phyloP scores from a whole-genome alignment of 2,113 vertebrate species.

The Bos taurus region ARS-UCD2.0 NC_037349.1:28732501-28733000 shows the following conservation, averaged over 20 bases:
- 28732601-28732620: background rate
- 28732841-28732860: background rate
- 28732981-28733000: background rate
- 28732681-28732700: background rate
- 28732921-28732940: background rate
- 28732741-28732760: background rate
- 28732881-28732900: background rate
- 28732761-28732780: background rate
- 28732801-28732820: background rate
- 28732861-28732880: background rate
- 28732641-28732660: background rate
- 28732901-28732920: background rate
- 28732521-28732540: background rate
- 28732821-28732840: background rate
- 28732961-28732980: background rate
- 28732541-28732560: background rate
- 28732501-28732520: background rate
- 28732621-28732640: background rate
- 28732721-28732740: background rate
- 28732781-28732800: background rate
- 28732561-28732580: background rate
- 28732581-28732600: background rate
- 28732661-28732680: background rate
- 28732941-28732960: background rate
- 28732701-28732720: background rate